Evolutionary conservation across 1,140 invertebrate genomes (phyloP), one percentile per base, ranked within the genome.

Genomic region (Agraylea sexmaculata): DNA sequence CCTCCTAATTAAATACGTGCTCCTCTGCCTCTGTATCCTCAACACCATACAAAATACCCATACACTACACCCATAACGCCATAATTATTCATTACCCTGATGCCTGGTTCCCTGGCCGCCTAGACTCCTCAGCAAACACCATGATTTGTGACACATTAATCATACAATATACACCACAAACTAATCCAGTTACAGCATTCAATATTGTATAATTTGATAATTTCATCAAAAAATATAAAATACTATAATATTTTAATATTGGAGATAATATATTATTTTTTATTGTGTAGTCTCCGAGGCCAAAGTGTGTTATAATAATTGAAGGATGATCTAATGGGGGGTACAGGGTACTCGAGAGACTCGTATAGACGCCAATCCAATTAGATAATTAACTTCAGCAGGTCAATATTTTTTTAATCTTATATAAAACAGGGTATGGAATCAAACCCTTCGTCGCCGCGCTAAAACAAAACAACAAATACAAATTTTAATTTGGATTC

Each of bases 1-100:
- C 33, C 37, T 42, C 45, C 41, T 50, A 50, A 50, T 50, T 50
- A 50, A 50, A 50, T 50, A 50, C 48, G 48, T 50, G 48, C 48
- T 20, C 39, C 39, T 41, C 31, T 32, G 30, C 30, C 30, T 29
- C n/a, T n/a, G n/a, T 8, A 25, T 39, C 5, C 16, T 28, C 20
- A 18, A 32, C 15, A 32, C 6, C 23, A 25, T 32, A 17, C 38
- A 28, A 38, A n/a, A 13, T 27, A 17, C 20, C 13, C 28, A 36
- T 27, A 7, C 6, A 13, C 30, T 27, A 33, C 39, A 29, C 23
- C 17, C n/a, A 17, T 18, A 31, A 31, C 30, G 39, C 30, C 13
- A 7, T 7, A 8, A 7, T 7, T 6, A 7, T 32, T 32, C 30
- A 7, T 6, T 7, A 7, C 6, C 7, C 7, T 25, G n/a, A 6